Conservation (phyloP, 2,797 vertebrate species). For the Cuculus canorus region DNA sequence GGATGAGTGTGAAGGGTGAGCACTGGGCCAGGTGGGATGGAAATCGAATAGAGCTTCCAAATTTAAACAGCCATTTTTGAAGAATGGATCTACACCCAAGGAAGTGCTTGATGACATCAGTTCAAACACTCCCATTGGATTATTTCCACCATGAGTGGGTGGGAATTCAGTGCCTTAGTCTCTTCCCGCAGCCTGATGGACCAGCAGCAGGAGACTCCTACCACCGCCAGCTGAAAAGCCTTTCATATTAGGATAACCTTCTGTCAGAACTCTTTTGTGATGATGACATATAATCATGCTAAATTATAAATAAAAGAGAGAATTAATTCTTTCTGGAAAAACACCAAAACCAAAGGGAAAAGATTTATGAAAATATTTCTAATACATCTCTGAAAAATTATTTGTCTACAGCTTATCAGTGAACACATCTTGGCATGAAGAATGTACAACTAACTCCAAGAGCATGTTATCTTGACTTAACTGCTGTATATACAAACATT, state of each 20-base stretch:
- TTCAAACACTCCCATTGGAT: not conserved
- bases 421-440: not conserved
- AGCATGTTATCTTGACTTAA: not conserved
- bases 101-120: fast-evolving
- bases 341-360: slow-evolving; percentile 2
- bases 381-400: not conserved
- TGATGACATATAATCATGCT: not conserved
- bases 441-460: not conserved
- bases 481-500: not conserved
- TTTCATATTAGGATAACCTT: not conserved
- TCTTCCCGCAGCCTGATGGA: not conserved
- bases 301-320: slow-evolving; percentile 2
- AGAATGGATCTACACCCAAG: not conserved
- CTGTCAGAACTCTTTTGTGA: not conserved
- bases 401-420: not conserved
- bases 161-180: not conserved
- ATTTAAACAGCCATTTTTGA: not conserved
- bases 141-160: fast-evolving
- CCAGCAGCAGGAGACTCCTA: not conserved
- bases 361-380: not conserved
- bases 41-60: not conserved
- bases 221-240: not conserved
- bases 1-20: fast-evolving
- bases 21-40: not conserved
- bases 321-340: slow-evolving; percentile 11